These are phyloP conservation scores for Carassius carassius DNA, from an alignment of 2,113 vertebrate genomes.

Conservation along the genomic window DNA sequence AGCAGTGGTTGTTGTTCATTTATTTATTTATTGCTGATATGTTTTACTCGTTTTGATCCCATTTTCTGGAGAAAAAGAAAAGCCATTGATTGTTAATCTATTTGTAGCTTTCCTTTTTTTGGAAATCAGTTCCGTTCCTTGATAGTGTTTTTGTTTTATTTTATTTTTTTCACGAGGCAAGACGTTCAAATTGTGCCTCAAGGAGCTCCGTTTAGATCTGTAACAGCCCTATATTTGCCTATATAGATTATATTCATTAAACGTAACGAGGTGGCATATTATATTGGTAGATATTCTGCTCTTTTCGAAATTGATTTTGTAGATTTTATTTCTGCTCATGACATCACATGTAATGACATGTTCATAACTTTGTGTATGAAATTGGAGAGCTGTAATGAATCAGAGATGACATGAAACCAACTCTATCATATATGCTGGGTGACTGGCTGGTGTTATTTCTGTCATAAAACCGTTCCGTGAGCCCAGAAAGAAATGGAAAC, in stretches of 20 bases:
- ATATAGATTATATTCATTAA: slow-evolving; percentile 51
- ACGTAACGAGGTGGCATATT: slow-evolving; percentile 38
- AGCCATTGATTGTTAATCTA: slow-evolving; percentile 26
- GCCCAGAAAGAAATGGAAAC: slow-evolving; percentile 63
- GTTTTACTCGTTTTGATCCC: slow-evolving; percentile 48
- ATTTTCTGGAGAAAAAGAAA: slow-evolving; percentile 25
- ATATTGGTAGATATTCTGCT: slow-evolving; percentile 40
- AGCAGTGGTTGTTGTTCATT: slow-evolving; percentile 57
- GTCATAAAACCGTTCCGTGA: background rate
- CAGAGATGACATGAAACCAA: slow-evolving; percentile 12
- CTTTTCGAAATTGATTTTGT: slow-evolving; percentile 52
- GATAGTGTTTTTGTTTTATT: slow-evolving; percentile 39
- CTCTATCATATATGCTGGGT: slow-evolving; percentile 28
- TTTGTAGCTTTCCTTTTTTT: slow-evolving; percentile 15
- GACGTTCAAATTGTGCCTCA: slow-evolving; percentile 39
- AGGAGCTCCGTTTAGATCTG: slow-evolving; percentile 7
- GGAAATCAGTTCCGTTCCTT: slow-evolving; percentile 8
- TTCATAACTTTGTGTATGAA: slow-evolving; percentile 34
- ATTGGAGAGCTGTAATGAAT: slow-evolving; percentile 32
- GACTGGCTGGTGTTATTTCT: slow-evolving; percentile 36
- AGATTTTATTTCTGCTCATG: slow-evolving; percentile 56
- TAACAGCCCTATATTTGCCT: slow-evolving; percentile 45
- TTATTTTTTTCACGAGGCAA: slow-evolving; percentile 41
- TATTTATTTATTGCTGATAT: slow-evolving; percentile 56
- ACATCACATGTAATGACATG: slow-evolving; percentile 49